These are phyloP conservation scores for Heterochromis multidens DNA, from an alignment of 2,113 vertebrate genomes.

Conservation along the genomic window DNA sequence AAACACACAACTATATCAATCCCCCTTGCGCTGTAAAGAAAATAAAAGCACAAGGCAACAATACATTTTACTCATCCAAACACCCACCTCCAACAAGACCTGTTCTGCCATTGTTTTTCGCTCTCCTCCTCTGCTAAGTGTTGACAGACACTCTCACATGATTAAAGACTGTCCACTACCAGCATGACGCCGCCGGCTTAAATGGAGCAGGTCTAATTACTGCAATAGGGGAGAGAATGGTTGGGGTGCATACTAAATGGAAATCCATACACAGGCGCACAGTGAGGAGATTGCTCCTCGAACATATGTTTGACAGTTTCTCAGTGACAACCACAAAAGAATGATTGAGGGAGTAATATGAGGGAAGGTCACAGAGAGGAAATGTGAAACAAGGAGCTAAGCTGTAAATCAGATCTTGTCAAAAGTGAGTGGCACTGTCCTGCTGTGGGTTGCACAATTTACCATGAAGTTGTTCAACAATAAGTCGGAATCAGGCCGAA, in stretches of 20 bases:
- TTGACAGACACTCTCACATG: constrained; percentile 63
- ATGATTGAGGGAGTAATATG: constrained; percentile 53
- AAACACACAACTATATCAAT: constrained; percentile 19
- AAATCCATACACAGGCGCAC: constrained; percentile 50
- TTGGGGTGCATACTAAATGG: constrained; percentile 47
- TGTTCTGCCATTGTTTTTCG: constrained; percentile 46
- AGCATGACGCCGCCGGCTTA: constrained; percentile 50
- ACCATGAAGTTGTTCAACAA: background rate
- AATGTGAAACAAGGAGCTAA: constrained; percentile 36
- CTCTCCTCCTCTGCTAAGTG: constrained; percentile 47
- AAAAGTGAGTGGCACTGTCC: constrained; percentile 32
- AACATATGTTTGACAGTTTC: constrained; percentile 55
- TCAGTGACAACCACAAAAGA: constrained; percentile 53
- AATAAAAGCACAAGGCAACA: constrained; percentile 16
- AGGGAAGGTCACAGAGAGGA: constrained; percentile 49
- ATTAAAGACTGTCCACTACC: constrained; percentile 65
- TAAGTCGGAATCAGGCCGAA: background rate
- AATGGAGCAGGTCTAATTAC: constrained; percentile 72
- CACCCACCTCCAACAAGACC: constrained; percentile 15
- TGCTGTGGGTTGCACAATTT: constrained; percentile 3
- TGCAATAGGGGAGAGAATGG: constrained; percentile 42
- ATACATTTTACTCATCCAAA: constrained; percentile 15
- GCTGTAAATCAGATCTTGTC: constrained; percentile 46
- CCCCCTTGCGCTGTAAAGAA: background rate
- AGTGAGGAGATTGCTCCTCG: constrained; percentile 29